Evolutionary conservation across 2,888 invertebrate species (phyloP).

Genomic region (Gerris lacustris): DNA sequence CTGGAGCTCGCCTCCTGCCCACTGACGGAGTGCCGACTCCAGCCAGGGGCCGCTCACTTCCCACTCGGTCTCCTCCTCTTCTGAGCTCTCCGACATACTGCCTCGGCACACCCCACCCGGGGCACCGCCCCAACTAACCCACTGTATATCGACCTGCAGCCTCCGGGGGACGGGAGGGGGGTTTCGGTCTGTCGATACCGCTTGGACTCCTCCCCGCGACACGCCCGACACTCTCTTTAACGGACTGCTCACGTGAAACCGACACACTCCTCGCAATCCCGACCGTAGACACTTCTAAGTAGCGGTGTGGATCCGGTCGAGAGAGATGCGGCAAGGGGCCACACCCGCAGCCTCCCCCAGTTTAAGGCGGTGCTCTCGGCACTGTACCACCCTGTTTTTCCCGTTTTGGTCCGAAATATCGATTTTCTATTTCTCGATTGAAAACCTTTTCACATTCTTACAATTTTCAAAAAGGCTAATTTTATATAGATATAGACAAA

Average conservation of each 20-base stretch:
- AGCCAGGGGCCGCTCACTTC: constrained; percentile 16
- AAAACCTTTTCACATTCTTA: too few relatives aligned
- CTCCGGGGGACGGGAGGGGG: neutral
- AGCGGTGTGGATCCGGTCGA: neutral
- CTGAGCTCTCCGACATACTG: constrained; percentile 25
- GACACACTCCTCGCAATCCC: neutral
- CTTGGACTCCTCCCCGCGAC: neutral
- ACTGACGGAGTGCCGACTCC: constrained; percentile 33
- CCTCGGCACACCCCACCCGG: neutral
- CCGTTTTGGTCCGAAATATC: too few relatives aligned
- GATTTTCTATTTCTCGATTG: too few relatives aligned
- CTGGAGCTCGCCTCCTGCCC: constrained; percentile 47
- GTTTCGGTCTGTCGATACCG: neutral
- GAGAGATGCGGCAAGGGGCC: too few relatives aligned
- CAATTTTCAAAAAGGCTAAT: too few relatives aligned
- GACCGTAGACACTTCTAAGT: neutral
- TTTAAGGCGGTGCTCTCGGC: too few relatives aligned
- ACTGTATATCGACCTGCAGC: neutral
- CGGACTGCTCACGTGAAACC: neutral
- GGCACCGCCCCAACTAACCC: neutral
- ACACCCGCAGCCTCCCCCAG: too few relatives aligned
- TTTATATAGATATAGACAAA: too few relatives aligned
- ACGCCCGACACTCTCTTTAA: neutral
- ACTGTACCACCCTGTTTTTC: too few relatives aligned
- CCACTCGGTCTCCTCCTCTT: constrained; percentile 26